A percentile compares a stretch with the other conserved stretches of the same genome.
Conservation (phyloP, 2,797 vertebrate species). For the Lophotriccus pileatus region DNA sequence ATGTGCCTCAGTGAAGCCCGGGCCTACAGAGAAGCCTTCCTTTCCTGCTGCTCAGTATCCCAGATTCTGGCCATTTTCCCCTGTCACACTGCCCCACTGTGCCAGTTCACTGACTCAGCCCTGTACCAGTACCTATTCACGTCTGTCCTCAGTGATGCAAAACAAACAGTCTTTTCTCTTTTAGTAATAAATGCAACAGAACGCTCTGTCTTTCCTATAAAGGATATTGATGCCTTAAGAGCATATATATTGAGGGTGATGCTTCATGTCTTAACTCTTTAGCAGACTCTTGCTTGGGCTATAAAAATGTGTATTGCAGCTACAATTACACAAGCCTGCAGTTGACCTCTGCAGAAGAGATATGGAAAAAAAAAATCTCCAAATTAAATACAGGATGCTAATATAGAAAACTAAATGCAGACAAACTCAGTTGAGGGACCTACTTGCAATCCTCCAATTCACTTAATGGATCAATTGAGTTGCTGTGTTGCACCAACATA, state of each 20-base stretch:
- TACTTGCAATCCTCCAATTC: background rate
- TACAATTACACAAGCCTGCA: background rate
- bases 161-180: background rate
- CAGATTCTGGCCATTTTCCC: background rate
- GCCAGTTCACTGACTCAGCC: background rate
- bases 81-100: background rate
- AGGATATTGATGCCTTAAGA: background rate
- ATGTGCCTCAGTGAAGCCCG: background rate
- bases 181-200: background rate
- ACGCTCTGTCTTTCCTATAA: background rate
- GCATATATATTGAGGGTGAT: background rate
- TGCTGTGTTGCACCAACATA: background rate
- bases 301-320: background rate
- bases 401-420: background rate
- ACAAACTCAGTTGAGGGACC: background rate
- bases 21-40: background rate
- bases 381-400: background rate
- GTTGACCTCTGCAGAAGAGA: background rate
- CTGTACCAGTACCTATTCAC: background rate
- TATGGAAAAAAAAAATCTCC: background rate
- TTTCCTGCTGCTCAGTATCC: background rate
- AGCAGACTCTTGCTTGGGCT: background rate
- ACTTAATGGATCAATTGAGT: background rate
- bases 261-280: background rate
- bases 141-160: background rate